These are phyloP conservation scores for Rhingia campestris DNA, from an alignment of 2,888 invertebrate genomes.

Conservation along the genomic window DNA sequence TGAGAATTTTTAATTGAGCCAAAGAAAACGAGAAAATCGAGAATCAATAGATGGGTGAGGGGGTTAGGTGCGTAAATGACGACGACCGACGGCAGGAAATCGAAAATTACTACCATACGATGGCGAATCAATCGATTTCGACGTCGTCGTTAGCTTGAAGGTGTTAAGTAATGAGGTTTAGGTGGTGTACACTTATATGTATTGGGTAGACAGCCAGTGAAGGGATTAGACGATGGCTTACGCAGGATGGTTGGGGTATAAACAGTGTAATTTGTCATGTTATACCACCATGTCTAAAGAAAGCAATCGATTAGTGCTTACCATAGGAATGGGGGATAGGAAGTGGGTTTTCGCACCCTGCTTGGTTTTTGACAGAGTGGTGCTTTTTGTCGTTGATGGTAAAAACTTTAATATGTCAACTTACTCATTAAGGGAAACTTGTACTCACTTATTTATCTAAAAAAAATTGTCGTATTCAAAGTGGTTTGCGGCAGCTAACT, in stretches of 20 bases:
- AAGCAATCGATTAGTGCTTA: background rate
- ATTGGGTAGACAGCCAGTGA: background rate
- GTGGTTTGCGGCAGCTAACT: too few relatives aligned
- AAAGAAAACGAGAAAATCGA: slow-evolving; percentile 35
- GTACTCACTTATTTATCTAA: too few relatives aligned
- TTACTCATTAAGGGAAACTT: too few relatives aligned
- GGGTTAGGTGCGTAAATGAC: slow-evolving; percentile 27
- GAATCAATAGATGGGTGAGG: slow-evolving; percentile 15
- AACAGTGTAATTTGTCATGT: slow-evolving; percentile 9
- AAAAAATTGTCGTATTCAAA: too few relatives aligned
- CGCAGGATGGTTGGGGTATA: background rate
- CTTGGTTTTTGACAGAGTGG: too few relatives aligned
- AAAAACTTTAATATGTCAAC: too few relatives aligned
- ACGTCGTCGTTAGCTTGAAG: slow-evolving; percentile 24
- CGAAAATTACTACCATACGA: slow-evolving; percentile 52
- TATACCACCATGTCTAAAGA: background rate
- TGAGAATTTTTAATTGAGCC: slow-evolving; percentile 49
- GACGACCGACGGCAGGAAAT: slow-evolving; percentile 54
- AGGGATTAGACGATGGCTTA: slow-evolving; percentile 11
- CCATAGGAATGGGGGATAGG: background rate
- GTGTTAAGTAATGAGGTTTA: slow-evolving; percentile 55
- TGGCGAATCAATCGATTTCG: slow-evolving; percentile 62
- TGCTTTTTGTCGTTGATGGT: too few relatives aligned
- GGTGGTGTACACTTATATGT: background rate
- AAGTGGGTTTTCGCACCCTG: background rate